These are phyloP conservation scores for Julus scanicus DNA, from an alignment of 2,888 invertebrate genomes.

Conservation along the genomic window DNA sequence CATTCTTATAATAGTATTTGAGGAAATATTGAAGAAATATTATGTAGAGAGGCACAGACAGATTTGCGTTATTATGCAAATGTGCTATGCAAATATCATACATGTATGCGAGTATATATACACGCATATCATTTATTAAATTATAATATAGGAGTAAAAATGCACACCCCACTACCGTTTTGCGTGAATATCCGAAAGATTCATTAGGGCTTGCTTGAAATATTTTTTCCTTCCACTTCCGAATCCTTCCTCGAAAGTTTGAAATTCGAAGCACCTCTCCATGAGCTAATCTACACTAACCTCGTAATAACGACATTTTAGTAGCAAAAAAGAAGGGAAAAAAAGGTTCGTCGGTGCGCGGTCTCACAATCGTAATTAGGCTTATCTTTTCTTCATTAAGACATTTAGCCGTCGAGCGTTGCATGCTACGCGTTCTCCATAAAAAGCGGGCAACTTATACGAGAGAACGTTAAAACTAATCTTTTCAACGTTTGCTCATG, in stretches of 20 bases:
- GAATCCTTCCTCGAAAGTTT: background rate
- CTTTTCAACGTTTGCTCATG: background rate
- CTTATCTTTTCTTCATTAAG: slow-evolving; percentile 19
- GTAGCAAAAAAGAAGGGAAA: background rate
- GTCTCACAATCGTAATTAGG: slow-evolving; percentile 11
- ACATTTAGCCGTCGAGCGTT: background rate
- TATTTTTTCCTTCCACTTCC: background rate
- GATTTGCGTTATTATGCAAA: too few relatives aligned
- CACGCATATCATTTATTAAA: too few relatives aligned
- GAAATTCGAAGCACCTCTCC: background rate
- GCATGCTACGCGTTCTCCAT: too few relatives aligned
- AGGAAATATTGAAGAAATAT: too few relatives aligned
- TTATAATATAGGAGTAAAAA: too few relatives aligned
- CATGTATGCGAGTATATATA: too few relatives aligned
- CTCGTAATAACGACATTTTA: background rate
- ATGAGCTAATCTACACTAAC: background rate
- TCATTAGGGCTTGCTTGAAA: too few relatives aligned
- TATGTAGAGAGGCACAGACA: too few relatives aligned
- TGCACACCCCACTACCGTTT: too few relatives aligned
- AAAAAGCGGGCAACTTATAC: background rate
- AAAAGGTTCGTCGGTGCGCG: background rate
- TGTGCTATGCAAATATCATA: too few relatives aligned
- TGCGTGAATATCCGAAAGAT: too few relatives aligned
- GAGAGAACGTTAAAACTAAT: background rate
- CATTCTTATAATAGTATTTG: too few relatives aligned